Evolutionary conservation across 30 jellyfish, hydroid and myxozoan species (phyloP).

Genomic region (Nemopilema nomurai): DNA sequence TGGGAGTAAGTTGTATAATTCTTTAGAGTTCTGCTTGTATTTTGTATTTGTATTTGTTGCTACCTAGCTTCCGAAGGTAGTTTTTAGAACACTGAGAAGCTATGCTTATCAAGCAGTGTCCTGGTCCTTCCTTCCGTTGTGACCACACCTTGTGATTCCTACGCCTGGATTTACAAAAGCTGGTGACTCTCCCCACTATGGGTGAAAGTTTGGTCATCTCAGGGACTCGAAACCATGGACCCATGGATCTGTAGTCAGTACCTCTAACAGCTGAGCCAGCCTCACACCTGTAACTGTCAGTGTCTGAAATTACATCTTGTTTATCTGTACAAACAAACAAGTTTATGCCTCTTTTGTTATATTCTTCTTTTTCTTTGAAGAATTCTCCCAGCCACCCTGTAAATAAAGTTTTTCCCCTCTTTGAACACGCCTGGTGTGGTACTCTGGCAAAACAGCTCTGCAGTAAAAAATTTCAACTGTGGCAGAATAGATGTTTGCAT

Average conservation of each 20-base stretch:
- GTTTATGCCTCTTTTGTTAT: background rate
- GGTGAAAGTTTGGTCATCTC: background rate
- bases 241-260: background rate
- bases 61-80: slow-evolving; percentile 16
- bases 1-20: background rate
- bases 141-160: slow-evolving; percentile 15
- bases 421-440: background rate
- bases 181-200: slow-evolving; percentile 11
- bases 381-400: background rate
- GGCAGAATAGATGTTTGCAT: background rate
- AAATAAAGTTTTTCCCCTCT: background rate
- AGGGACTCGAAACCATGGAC: background rate
- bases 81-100: slow-evolving; percentile 10
- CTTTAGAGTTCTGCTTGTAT: background rate
- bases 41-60: background rate
- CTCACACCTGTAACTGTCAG: background rate
- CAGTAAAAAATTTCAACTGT: background rate
- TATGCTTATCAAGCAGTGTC: slow-evolving; percentile 6
- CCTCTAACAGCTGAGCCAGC: background rate
- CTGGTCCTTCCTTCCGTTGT: slow-evolving; percentile 8
- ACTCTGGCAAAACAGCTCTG: background rate
- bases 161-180: slow-evolving; percentile 9
- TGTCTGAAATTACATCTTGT: background rate
- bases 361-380: background rate
- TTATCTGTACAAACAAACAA: background rate